Evolutionary conservation across 1,140 invertebrate species (phyloP).

Genomic region (Drosophila erecta): DNA sequence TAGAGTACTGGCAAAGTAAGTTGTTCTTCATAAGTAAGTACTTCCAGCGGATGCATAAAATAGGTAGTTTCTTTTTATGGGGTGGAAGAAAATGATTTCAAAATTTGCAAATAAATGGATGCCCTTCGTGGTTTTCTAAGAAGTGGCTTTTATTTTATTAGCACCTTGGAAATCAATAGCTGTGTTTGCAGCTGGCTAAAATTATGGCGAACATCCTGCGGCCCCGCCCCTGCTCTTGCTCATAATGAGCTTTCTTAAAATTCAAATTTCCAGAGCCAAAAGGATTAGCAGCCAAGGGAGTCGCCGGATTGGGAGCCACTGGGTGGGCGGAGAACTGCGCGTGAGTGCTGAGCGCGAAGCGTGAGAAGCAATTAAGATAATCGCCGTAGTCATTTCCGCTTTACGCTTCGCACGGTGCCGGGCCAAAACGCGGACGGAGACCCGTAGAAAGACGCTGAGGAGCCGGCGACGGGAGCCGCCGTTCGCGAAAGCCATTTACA

Average conservation of each 20-base stretch:
- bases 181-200: slow-evolving; percentile 35
- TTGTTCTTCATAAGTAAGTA: not conserved
- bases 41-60: no score
- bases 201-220: slow-evolving; percentile 19
- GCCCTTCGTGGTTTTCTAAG: no score
- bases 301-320: not conserved
- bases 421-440: slow-evolving; percentile 2
- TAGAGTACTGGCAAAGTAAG: no score
- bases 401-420: slow-evolving; percentile 51
- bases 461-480: not conserved
- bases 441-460: not conserved
- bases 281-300: slow-evolving; percentile 57
- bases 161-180: slow-evolving; percentile 44
- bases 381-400: slow-evolving; percentile 75
- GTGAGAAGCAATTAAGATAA: slow-evolving; percentile 81
- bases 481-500: slow-evolving; percentile 44
- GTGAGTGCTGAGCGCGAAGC: slow-evolving; percentile 36
- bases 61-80: no score
- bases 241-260: slow-evolving; percentile 69
- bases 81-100: no score
- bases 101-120: no score
- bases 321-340: slow-evolving; percentile 16
- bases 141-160: no score
- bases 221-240: not conserved
- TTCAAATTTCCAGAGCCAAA: slow-evolving; percentile 57